Percentiles rank a stretch among this genome's conserved stretches.
Evolutionary conservation across 2,888 invertebrate genomes (phyloP).

Genomic region (Agrotis segetum): DNA sequence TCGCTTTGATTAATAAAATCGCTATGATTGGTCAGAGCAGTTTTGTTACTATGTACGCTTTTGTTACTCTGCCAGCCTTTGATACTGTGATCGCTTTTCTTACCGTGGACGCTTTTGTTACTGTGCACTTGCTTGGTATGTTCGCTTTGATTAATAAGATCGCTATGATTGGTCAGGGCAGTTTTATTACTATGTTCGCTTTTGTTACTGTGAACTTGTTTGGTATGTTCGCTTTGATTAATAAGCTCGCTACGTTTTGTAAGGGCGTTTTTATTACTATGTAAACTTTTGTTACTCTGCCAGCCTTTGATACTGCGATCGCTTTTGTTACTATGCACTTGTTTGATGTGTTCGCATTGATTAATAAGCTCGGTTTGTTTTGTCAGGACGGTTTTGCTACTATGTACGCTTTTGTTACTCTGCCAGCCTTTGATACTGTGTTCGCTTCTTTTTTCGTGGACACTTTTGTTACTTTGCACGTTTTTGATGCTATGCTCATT

Average conservation of each 20-base stretch:
- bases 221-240: background rate
- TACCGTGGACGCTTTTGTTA: background rate
- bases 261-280: background rate
- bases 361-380: slow-evolving; percentile 1
- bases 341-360: background rate
- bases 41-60: slow-evolving; percentile 4
- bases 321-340: background rate
- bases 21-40: too few relatives aligned
- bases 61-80: too few relatives aligned
- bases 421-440: background rate
- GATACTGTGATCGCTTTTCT: background rate
- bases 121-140: background rate
- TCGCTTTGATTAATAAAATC: too few relatives aligned
- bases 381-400: slow-evolving; percentile 10
- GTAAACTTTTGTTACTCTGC: background rate
- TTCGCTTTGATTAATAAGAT: background rate
- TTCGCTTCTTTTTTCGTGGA: background rate
- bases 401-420: slow-evolving; percentile 8
- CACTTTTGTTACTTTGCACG: background rate
- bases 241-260: background rate
- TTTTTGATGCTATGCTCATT: background rate
- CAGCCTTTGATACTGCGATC: background rate
- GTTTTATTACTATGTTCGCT: background rate
- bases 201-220: background rate
- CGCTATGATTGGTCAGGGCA: background rate